Evolutionary conservation across 2,797 vertebrate genomes (phyloP).

Genomic region (Notamacropus eugenii): DNA sequence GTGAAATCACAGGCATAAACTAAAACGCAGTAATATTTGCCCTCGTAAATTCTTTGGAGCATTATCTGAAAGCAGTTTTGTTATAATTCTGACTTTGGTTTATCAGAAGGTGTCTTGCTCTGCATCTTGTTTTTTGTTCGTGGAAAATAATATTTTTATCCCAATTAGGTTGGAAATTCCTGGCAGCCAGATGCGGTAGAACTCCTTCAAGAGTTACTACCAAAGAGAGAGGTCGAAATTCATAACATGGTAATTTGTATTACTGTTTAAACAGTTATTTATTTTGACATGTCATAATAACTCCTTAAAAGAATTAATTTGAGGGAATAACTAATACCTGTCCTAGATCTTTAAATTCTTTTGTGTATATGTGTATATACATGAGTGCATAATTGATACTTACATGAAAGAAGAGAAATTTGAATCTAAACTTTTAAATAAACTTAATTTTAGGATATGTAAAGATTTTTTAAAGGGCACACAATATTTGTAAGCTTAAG

Average conservation of each 20-base stretch:
- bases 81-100: conserved; percentile 3
- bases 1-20: background rate
- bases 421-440: conserved; percentile 57
- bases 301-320: conserved; percentile 17
- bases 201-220: conserved; percentile 89
- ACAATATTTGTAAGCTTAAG: background rate
- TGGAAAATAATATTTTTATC: conserved; percentile 54
- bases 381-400: conserved; percentile 34
- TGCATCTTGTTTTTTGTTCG: conserved; percentile 29
- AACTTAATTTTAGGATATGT: conserved; percentile 45
- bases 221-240: conserved; percentile 86
- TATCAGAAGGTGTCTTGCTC: conserved; percentile 36
- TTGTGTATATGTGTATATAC: background rate
- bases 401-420: conserved; percentile 41
- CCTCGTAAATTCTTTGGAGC: background rate
- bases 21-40: background rate
- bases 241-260: conserved; percentile 86
- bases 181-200: conserved; percentile 93
- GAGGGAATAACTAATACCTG: background rate
- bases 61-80: background rate
- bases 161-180: conserved; percentile 86
- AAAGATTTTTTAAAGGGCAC: background rate
- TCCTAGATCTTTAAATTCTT: conserved; percentile 45
- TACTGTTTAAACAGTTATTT: conserved; percentile 33
- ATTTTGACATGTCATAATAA: conserved; percentile 17